Evolutionary conservation across 2,113 vertebrate species (phyloP).

Genomic region (Capricornis sumatraensis): DNA sequence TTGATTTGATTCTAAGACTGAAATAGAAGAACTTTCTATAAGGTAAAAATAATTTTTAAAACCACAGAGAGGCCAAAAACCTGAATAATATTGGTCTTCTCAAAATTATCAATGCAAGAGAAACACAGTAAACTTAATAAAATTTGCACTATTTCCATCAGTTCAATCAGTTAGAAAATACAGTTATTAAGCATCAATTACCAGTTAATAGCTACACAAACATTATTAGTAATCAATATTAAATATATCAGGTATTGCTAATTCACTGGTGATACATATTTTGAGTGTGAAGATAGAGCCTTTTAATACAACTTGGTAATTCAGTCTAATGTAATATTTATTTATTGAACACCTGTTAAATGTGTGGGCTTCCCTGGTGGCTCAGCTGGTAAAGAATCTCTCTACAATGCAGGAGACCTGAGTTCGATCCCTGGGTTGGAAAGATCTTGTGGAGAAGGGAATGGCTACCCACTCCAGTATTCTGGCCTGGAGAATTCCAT

Average conservation of each 20-base stretch:
- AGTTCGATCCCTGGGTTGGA: not conserved
- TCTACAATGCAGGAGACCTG: not conserved
- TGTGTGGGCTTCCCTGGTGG: not conserved
- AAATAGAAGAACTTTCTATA: not conserved
- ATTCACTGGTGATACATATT: not conserved
- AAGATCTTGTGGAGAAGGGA: not conserved
- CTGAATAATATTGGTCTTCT: not conserved
- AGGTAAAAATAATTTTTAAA: not conserved
- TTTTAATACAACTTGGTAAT: not conserved
- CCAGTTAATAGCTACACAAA: not conserved
- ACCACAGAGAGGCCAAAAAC: not conserved
- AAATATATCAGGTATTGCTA: not conserved
- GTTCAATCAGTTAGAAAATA: not conserved
- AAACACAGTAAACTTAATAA: not conserved
- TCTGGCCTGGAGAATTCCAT: not conserved
- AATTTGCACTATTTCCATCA: not conserved
- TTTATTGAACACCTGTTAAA: not conserved
- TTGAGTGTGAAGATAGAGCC: not conserved
- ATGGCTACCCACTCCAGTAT: not conserved
- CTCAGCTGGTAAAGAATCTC: not conserved
- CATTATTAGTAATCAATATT: not conserved
- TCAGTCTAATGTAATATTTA: not conserved
- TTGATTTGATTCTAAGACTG: not conserved
- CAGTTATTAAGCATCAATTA: not conserved
- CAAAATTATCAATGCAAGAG: not conserved